These are phyloP conservation scores for Andrena hattorfiana DNA, from an alignment of 2,888 invertebrate genomes.

Conservation along the genomic window DNA sequence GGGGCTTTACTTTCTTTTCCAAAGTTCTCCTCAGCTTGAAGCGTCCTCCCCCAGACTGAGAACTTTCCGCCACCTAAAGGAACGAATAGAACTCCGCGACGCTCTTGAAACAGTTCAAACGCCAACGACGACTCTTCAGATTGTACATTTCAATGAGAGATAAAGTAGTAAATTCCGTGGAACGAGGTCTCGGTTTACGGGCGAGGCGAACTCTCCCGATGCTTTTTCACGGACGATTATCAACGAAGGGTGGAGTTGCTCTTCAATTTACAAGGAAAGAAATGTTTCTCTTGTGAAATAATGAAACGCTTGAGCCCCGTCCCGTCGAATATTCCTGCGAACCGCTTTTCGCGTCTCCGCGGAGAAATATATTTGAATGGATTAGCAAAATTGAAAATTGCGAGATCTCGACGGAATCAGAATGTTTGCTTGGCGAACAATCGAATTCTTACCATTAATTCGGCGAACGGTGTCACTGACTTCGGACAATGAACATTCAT, in stretches of 20 bases:
- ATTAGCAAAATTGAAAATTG: not conserved
- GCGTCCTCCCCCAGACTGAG: not conserved
- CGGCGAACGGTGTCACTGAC: conserved; percentile 46
- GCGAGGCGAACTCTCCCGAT: not conserved
- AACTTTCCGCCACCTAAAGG: conserved; percentile 16
- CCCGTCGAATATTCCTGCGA: not conserved
- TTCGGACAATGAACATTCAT: conserved; percentile 42
- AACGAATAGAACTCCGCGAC: conserved; percentile 6
- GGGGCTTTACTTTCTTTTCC: conserved; percentile 56
- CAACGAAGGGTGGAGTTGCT: not conserved
- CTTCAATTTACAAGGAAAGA: not conserved
- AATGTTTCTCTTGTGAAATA: not conserved
- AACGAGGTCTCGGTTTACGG: not conserved
- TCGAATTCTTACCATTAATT: conserved; percentile 34
- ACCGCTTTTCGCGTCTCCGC: not conserved
- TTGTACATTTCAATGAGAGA: not conserved
- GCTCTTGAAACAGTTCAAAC: conserved; percentile 4
- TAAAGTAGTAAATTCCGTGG: not conserved
- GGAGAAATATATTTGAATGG: not conserved
- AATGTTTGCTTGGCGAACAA: conserved; percentile 14
- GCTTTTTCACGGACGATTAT: not conserved
- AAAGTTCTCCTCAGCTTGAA: conserved; percentile 35
- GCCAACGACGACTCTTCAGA: not conserved
- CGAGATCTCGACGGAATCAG: not conserved
- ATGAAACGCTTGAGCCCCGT: not conserved